These are phyloP conservation scores for Diceros bicornis DNA, from an alignment of 2,797 vertebrate species.

Conservation along the genomic window DNA sequence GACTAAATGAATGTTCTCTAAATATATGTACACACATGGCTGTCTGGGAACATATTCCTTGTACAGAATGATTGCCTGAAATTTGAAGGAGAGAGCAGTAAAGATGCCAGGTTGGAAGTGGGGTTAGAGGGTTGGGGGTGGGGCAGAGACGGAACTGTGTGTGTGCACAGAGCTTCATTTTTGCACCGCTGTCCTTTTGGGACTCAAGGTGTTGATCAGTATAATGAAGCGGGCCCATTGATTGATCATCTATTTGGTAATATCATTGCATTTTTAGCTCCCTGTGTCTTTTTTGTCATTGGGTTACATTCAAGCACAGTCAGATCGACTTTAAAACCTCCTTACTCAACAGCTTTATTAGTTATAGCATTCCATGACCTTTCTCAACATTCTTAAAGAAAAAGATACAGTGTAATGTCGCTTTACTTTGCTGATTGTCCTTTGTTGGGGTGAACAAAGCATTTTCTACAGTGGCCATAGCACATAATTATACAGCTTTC, in stretches of 20 bases:
- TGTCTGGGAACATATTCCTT: conserved; percentile 62
- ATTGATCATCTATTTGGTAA: conserved; percentile 88
- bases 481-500: conserved; percentile 94
- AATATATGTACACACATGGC: conserved; percentile 70
- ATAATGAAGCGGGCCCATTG: conserved; percentile 88
- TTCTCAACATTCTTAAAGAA: conserved; percentile 94
- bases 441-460: conserved; percentile 94
- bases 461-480: conserved; percentile 93
- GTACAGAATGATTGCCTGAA: conserved; percentile 70
- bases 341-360: conserved; percentile 93
- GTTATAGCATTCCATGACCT: conserved; percentile 91
- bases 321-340: conserved; percentile 91
- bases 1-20: conserved; percentile 83
- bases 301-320: conserved; percentile 91
- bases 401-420: conserved; percentile 92
- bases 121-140: not conserved
- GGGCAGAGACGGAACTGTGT: not conserved
- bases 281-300: conserved; percentile 90
- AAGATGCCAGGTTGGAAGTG: not conserved
- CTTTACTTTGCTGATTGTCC: conserved; percentile 93
- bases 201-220: conserved; percentile 88
- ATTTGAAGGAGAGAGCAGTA: conserved; percentile 75
- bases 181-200: conserved; percentile 83
- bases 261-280: conserved; percentile 90
- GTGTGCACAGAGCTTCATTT: not conserved